These are phyloP conservation scores for Erpornis zantholeuca DNA, from an alignment of 2,113 vertebrate genomes.

Conservation along the genomic window DNA sequence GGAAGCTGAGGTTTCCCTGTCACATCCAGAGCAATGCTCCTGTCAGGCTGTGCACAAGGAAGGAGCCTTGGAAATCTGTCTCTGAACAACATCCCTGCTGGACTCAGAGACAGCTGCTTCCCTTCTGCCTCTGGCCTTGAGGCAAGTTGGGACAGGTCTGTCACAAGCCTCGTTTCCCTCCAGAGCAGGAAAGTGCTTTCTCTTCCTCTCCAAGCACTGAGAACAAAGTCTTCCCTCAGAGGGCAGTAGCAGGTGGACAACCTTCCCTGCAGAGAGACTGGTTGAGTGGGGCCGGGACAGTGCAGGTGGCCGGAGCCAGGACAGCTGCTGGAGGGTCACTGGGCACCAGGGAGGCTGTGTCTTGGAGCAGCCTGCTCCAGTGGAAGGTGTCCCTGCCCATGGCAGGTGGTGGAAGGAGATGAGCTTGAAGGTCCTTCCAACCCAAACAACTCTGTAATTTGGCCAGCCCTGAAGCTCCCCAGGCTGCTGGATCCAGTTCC, in stretches of 20 bases:
- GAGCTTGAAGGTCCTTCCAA: background rate
- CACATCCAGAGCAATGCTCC: fast-evolving
- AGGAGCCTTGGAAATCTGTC: background rate
- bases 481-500: background rate
- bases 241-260: background rate
- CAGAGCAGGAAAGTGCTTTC: background rate
- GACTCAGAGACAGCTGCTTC: background rate
- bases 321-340: background rate
- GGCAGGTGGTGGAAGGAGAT: fast-evolving
- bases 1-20: background rate
- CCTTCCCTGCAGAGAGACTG: fast-evolving
- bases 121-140: background rate
- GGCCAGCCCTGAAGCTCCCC: background rate
- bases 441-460: no score
- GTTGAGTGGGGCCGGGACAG: fast-evolving
- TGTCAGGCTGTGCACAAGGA: background rate
- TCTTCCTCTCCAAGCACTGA: background rate
- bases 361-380: background rate
- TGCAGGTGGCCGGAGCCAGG: background rate
- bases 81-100: background rate
- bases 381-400: background rate
- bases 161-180: background rate
- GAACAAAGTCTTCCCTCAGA: background rate
- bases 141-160: background rate
- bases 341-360: fast-evolving